Evolutionary conservation across 2,797 vertebrate species (phyloP).

Genomic region (Psittacula echo): DNA sequence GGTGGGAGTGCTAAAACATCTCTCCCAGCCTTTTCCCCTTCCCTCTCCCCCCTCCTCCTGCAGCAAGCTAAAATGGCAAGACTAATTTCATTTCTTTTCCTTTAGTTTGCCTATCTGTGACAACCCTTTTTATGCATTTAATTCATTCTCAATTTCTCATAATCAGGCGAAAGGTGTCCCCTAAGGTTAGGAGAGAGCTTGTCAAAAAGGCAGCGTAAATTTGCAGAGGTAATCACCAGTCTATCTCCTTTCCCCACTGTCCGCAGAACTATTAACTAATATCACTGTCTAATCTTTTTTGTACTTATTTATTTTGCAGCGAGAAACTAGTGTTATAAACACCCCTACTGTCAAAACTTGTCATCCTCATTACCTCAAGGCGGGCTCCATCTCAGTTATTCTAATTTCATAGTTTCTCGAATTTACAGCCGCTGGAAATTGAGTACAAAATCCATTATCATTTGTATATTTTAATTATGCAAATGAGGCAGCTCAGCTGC

Average conservation of each 20-base stretch:
- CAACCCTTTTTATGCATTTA: slow-evolving; percentile 97
- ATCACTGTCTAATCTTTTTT: slow-evolving; percentile 86
- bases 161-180: slow-evolving; percentile 95
- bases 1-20: not conserved
- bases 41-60: slow-evolving; percentile 54
- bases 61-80: slow-evolving; percentile 84
- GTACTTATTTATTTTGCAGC: slow-evolving; percentile 84
- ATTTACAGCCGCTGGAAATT: slow-evolving; percentile 99
- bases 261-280: slow-evolving; percentile 89
- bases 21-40: slow-evolving; percentile 54
- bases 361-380: slow-evolving; percentile 89
- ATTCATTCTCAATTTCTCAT: slow-evolving; percentile 99
- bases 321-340: slow-evolving; percentile 82
- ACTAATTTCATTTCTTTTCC: slow-evolving; percentile 91
- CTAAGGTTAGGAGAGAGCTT: slow-evolving; percentile 89
- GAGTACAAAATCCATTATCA: slow-evolving; percentile 99
- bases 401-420: slow-evolving; percentile 98
- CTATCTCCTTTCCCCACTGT: slow-evolving; percentile 83
- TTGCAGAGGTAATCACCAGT: slow-evolving; percentile 95
- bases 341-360: slow-evolving; percentile 86
- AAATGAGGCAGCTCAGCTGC: slow-evolving; percentile 99
- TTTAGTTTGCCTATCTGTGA: slow-evolving; percentile 92
- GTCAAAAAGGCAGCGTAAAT: slow-evolving; percentile 87
- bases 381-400: slow-evolving; percentile 90
- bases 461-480: slow-evolving; percentile 99